Conservation (phyloP, 2,888 invertebrate genomes). For the Neoitamus cyanurus region DNA sequence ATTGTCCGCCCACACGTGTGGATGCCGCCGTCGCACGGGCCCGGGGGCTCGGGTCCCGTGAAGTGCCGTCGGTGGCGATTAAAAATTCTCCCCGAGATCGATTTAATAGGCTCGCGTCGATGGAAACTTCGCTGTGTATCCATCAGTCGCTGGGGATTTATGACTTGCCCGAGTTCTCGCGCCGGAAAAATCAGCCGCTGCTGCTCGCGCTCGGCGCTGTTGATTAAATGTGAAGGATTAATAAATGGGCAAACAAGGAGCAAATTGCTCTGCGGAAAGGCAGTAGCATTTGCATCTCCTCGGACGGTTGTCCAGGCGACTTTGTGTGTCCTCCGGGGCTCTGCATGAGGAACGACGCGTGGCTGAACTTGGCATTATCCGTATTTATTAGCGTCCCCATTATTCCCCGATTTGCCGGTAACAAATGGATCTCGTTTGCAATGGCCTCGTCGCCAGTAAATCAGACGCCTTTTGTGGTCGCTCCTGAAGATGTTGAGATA, state of each 20-base stretch:
- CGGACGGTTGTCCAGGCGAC: not conserved
- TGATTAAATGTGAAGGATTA: conserved; percentile 11
- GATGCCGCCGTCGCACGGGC: not conserved
- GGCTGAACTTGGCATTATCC: not conserved
- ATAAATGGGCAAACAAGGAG: conserved; percentile 14
- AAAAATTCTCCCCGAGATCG: not conserved
- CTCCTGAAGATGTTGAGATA: not conserved
- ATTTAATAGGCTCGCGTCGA: not conserved
- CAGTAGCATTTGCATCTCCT: not conserved
- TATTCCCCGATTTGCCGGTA: not conserved
- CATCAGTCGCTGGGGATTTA: not conserved
- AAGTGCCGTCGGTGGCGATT: not conserved
- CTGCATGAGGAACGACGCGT: not conserved
- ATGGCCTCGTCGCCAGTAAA: not conserved
- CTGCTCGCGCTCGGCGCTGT: not conserved
- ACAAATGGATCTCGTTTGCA: not conserved
- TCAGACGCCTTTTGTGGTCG: not conserved
- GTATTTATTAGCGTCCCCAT: not conserved
- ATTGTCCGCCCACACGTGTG: not conserved
- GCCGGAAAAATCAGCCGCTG: not conserved
- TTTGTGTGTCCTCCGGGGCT: not conserved
- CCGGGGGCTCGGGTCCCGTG: not conserved
- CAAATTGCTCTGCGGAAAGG: conserved; percentile 4
- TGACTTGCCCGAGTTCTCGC: not conserved
- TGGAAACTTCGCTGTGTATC: not conserved